Conservation (phyloP, 2,888 invertebrate genomes). For the Ectobius pallidus region DNA sequence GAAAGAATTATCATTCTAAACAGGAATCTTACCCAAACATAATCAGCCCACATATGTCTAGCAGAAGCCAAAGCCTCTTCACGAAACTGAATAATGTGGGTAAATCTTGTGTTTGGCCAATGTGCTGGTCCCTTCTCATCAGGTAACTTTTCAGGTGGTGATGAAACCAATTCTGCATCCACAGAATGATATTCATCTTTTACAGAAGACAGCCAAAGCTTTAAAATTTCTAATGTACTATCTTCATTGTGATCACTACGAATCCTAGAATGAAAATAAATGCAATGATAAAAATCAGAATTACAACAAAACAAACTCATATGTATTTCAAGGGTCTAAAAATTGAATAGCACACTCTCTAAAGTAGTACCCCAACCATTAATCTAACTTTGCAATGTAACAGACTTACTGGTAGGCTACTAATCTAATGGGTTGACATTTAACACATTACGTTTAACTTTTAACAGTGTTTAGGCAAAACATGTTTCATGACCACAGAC, state of each 20-base stretch:
- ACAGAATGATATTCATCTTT: conserved; percentile 73
- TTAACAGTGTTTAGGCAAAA: too few relatives aligned
- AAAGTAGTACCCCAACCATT: background rate
- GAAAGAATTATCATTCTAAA: too few relatives aligned
- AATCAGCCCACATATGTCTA: conserved; percentile 85
- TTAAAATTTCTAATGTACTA: conserved; percentile 72
- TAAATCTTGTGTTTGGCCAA: conserved; percentile 79
- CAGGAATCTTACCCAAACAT: conserved; percentile 73
- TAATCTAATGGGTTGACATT: too few relatives aligned
- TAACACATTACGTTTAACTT: too few relatives aligned
- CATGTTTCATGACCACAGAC: too few relatives aligned
- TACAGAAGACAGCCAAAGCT: conserved; percentile 71
- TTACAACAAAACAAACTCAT: background rate
- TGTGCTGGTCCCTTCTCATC: conserved; percentile 70
- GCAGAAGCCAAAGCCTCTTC: conserved; percentile 77
- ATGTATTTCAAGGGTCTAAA: background rate
- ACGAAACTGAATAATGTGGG: conserved; percentile 78
- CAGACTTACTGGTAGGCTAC: background rate
- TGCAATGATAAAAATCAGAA: background rate
- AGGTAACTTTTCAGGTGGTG: conserved; percentile 53
- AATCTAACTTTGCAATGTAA: background rate
- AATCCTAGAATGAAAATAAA: conserved; percentile 66
- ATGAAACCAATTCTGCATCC: conserved; percentile 61
- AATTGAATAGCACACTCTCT: background rate
- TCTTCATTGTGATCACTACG: conserved; percentile 87